Base-by-base conservation (phyloP, 2,113 vertebrate species). In the Casuarius casuarius region DNA sequence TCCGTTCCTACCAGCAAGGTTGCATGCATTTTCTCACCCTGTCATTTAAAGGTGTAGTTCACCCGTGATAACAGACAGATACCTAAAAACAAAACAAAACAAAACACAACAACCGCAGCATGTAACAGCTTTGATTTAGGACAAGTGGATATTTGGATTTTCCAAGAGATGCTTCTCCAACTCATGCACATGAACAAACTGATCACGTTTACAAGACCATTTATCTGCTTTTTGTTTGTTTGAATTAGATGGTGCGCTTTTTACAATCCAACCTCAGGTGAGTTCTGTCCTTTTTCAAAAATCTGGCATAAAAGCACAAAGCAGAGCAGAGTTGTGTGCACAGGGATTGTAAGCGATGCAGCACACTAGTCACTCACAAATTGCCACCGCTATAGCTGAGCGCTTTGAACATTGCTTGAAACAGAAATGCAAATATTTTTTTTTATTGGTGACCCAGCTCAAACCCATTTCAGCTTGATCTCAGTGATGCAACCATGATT, bases 391-490 rank as follows among this genome's bases (percentile, higher is more conserved):
- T 67, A 2, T 0, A 0, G 5, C 80, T 72, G 26, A 19, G 5
- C 61, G 70, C 90, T 96, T 90, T 92, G 76, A 94, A 61, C 74
- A 33, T 35, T 11, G 28, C 35, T 65, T 61, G 72, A 72, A 92
- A 85, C 44, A 94, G 72, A 90, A 95, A 90, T 31, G 61, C 52
- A 80, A 93, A 68, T 87, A 82, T 19, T 61, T 92, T 1, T 10
- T 67, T 86, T 86, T 84, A 73, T 81, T 59, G 61, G 56, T n/a
- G 56, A 84, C 84, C 80, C 90, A 68, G 44, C 70, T 92, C 86
- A 84, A 90, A 72, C 17, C 8, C 58, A 75, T 70, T 82, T 81
- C 56, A 48, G 48, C 52, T 35, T 65, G 38, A 84, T 71, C 10
- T 2, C 84, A 65, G 75, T 89, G 61, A 54, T 18, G 22, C 67